A percentile compares a stretch with the other conserved stretches of the same genome.
Evolutionary conservation across 2,888 invertebrate species (phyloP).

Genomic region (Macaria notata): DNA sequence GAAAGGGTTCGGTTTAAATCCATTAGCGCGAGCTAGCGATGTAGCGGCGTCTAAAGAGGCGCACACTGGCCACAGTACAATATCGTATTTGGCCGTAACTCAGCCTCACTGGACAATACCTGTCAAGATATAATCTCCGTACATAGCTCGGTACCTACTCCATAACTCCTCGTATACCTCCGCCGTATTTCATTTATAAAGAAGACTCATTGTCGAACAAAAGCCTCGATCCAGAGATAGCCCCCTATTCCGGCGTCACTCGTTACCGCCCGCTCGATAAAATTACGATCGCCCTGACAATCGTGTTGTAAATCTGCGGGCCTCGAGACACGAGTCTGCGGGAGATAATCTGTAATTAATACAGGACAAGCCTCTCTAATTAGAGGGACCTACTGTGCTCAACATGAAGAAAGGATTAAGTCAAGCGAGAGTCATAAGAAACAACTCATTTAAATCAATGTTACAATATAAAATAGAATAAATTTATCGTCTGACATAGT

Average conservation of each 20-base stretch:
- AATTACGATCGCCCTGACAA: constrained; percentile 18
- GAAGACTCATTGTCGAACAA: constrained; percentile 30
- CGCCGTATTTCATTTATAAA: constrained; percentile 23
- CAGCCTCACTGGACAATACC: constrained; percentile 48
- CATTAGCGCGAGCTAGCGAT: too few species aligned
- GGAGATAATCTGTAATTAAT: constrained; percentile 19
- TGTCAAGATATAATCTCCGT: constrained; percentile 53
- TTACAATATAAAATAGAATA: too few species aligned
- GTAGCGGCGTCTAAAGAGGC: background rate
- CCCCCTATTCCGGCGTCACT: constrained; percentile 14
- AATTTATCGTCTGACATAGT: background rate
- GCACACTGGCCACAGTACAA: constrained; percentile 1
- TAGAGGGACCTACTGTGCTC: background rate
- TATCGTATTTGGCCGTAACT: constrained; percentile 37
- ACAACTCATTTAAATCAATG: too few species aligned
- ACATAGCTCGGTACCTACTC: constrained; percentile 1
- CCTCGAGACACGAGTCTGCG: background rate
- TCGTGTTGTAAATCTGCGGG: constrained; percentile 18
- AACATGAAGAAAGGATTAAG: too few species aligned
- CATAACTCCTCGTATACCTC: background rate
- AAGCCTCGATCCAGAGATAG: constrained; percentile 15
- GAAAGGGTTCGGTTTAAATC: too few species aligned
- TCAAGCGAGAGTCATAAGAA: too few species aligned
- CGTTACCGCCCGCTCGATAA: constrained; percentile 17
- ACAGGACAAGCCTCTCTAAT: constrained; percentile 12